Percentiles rank a stretch among this genome's conserved stretches.
Evolutionary conservation across 2,797 vertebrate genomes (phyloP).

Genomic region (Syndactyla subalaris): DNA sequence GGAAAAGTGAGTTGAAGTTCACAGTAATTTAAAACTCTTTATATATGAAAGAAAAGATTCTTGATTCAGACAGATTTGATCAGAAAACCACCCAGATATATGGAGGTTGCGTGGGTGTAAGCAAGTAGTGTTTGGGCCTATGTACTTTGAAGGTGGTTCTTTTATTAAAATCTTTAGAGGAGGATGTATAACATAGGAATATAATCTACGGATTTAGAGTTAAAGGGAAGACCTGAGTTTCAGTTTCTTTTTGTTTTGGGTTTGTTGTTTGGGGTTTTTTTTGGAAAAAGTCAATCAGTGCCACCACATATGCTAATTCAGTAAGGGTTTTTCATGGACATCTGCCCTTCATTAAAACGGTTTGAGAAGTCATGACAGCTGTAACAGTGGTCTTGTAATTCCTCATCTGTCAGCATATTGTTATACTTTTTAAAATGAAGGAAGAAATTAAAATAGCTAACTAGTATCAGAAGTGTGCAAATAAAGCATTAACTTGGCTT

Average conservation of each 20-base stretch:
- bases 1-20: neutral
- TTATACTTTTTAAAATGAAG: conserved; percentile 48
- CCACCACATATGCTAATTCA: conserved; percentile 8
- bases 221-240: neutral
- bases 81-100: neutral
- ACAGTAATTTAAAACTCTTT: neutral
- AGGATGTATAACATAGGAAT: neutral
- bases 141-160: neutral
- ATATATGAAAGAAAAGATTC: neutral
- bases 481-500: neutral
- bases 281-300: neutral
- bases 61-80: conserved; percentile 4
- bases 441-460: conserved; percentile 37
- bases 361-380: conserved; percentile 47
- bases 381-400: conserved; percentile 42
- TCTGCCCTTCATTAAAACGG: conserved; percentile 49
- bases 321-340: neutral
- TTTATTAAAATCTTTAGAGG: neutral
- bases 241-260: neutral
- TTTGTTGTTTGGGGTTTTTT: neutral
- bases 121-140: neutral
- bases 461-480: conserved; percentile 13
- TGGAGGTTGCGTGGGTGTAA: neutral
- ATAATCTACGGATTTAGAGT: neutral
- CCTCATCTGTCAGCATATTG: conserved; percentile 3